Percentiles rank a stretch among this genome's conserved stretches.
Conservation (phyloP, 2,888 invertebrate genomes). For the Torymus tubicola region DNA sequence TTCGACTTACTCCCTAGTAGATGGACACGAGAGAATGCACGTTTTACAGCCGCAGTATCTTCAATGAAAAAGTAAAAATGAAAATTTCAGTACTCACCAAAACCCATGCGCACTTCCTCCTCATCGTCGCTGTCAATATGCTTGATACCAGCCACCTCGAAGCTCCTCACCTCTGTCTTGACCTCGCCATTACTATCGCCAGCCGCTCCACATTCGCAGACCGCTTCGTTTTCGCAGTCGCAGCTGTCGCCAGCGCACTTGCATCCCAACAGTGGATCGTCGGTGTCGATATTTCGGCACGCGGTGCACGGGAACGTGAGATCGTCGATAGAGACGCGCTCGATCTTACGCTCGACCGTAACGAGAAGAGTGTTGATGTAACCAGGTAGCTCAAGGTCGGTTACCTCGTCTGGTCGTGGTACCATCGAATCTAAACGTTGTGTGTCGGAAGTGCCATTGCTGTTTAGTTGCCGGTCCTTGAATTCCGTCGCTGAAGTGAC, state of each 20-base stretch:
- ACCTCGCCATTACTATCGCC: not conserved
- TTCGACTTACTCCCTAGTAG: too few species aligned
- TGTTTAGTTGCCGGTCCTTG: conserved; percentile 57
- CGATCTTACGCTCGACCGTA: conserved; percentile 84
- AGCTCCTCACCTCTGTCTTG: conserved; percentile 77
- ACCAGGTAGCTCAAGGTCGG: conserved; percentile 80
- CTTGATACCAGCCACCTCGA: conserved; percentile 83
- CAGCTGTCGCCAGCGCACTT: conserved; percentile 72
- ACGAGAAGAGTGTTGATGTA: conserved; percentile 82
- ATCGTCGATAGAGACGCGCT: conserved; percentile 82
- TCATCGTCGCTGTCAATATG: conserved; percentile 87
- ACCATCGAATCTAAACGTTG: conserved; percentile 55
- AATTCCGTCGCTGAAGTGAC: conserved; percentile 12
- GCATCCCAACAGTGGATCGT: conserved; percentile 73
- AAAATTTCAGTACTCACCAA: conserved; percentile 67
- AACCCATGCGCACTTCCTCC: conserved; percentile 78
- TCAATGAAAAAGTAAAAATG: not conserved
- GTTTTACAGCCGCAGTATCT: too few species aligned
- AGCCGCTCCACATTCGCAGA: conserved; percentile 58
- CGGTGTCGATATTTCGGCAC: conserved; percentile 74
- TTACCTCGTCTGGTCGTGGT: conserved; percentile 67
- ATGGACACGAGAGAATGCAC: too few species aligned
- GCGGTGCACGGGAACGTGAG: conserved; percentile 81
- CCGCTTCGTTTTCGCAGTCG: conserved; percentile 68
- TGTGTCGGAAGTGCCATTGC: conserved; percentile 10